Evolutionary conservation across 2,888 invertebrate genomes (phyloP).

Genomic region (Anodontia alba): DNA sequence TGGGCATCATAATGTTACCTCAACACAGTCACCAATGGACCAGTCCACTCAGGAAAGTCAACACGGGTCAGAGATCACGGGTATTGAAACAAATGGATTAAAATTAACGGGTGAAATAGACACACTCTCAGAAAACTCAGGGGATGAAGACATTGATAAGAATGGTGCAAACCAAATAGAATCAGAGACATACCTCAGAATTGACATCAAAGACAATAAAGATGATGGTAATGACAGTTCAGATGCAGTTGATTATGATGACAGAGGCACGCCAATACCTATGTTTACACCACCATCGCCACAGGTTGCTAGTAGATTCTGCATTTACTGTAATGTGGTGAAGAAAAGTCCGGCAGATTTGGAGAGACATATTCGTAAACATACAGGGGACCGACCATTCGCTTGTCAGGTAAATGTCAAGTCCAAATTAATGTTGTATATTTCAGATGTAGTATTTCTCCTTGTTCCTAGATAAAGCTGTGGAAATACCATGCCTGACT

Average conservation of each 20-base stretch:
- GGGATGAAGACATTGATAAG: neutral
- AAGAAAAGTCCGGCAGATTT: slow-evolving; percentile 81
- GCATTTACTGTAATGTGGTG: slow-evolving; percentile 80
- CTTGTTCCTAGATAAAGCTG: no score
- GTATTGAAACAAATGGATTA: slow-evolving; percentile 15
- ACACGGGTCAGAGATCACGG: slow-evolving; percentile 44
- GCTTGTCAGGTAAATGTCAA: slow-evolving; percentile 72
- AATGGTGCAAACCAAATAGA: neutral
- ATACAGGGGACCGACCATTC: slow-evolving; percentile 82
- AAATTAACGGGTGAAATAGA: slow-evolving; percentile 5
- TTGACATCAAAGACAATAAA: slow-evolving; percentile 37
- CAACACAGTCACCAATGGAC: slow-evolving; percentile 34
- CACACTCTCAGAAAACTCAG: slow-evolving; percentile 11
- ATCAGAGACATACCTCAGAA: slow-evolving; percentile 31
- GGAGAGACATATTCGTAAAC: slow-evolving; percentile 79
- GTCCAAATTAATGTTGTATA: no score
- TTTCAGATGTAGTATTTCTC: no score
- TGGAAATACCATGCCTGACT: no score
- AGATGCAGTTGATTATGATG: slow-evolving; percentile 27
- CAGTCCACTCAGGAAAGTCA: slow-evolving; percentile 48
- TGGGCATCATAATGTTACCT: slow-evolving; percentile 44
- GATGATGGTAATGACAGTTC: slow-evolving; percentile 8
- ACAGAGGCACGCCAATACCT: slow-evolving; percentile 1
- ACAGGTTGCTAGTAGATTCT: slow-evolving; percentile 66
- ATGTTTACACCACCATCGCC: slow-evolving; percentile 33